Base-by-base conservation (phyloP, 92 coral and sea anemone genomes). In the Actinostola sp. region DNA sequence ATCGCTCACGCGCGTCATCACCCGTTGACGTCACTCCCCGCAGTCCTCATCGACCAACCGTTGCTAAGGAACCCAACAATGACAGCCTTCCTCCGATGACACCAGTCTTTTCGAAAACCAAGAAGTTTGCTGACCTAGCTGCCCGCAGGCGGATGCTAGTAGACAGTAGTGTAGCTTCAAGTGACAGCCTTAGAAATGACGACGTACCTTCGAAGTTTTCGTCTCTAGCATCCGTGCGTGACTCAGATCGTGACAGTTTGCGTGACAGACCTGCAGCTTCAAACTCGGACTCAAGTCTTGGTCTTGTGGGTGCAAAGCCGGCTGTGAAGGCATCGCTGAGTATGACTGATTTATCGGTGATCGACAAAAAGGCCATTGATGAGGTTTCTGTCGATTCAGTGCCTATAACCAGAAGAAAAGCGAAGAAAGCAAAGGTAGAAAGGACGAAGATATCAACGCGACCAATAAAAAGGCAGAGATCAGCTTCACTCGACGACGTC, bases 401-500 rank as follows among this genome's bases (percentile, higher is more conserved):
- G 21, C 87, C 79, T 9, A 68, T 71, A 1, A 77, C 60, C 58
- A 86, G 88, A 53, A 66, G 45, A 58, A 74, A 58, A 26, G 19
- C 53, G 11, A 74, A 63, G 62, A 51, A 61, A 46, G 57, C 50
- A 31, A 43, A 42, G 15, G 29, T 33, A 13, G 71, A 61, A 0
- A 70, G 55, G 9, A 32, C 50, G 30, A 86, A 82, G 72, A 58
- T 50, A 32, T 54, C 36, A 24, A 62, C 83, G 32, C 84, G 61
- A 10, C 83, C 83, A 15, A 49, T 12, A 17, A 76, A 49, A 53
- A 55, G 97, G 57, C 83, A 88, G 28, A 81, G 97, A 45, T 90
- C 97, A 26, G 97, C 97, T 8, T 90, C 97, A 16, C 80, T 90
- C 35, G 89, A 84, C 72, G 97, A 90, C 27, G 54, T 87, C 45